Conservation (phyloP, 2,113 vertebrate species). For the Scomber scombrus region DNA sequence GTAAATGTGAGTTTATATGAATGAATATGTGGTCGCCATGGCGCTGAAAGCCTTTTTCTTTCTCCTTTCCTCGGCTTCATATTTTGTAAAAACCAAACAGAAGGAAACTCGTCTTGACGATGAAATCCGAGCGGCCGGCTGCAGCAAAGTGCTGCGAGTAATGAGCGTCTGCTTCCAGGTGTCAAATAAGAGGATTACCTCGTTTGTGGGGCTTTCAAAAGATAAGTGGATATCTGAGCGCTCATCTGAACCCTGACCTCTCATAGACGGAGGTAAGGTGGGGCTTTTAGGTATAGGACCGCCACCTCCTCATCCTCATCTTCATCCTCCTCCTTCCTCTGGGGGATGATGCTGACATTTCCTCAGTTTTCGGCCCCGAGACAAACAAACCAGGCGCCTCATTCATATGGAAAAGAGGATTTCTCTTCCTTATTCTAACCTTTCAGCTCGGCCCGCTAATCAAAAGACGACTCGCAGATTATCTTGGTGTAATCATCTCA, state of each 20-base stretch:
- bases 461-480: constrained; percentile 66
- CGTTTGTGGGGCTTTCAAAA: constrained; percentile 66
- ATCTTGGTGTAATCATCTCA: constrained; percentile 72
- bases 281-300: neutral
- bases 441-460: constrained; percentile 60
- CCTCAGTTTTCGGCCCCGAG: neutral
- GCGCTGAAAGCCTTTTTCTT: constrained; percentile 1
- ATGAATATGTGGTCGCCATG: fast-evolving
- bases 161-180: constrained; percentile 65
- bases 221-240: constrained; percentile 69
- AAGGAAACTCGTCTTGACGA: constrained; percentile 56
- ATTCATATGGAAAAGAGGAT: constrained; percentile 70
- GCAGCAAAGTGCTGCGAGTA: constrained; percentile 44
- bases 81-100: constrained; percentile 51
- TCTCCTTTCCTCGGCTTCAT: constrained; percentile 22
- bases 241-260: constrained; percentile 64
- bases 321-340: neutral
- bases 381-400: constrained; percentile 56
- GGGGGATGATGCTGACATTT: constrained; percentile 67
- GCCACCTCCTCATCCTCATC: neutral
- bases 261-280: constrained; percentile 28
- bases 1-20: neutral
- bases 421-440: constrained; percentile 69
- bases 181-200: constrained; percentile 70
- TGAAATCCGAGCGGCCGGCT: constrained; percentile 33